Evolutionary conservation across 2,113 vertebrate genomes (phyloP).

Genomic region (Phyllopteryx taeniolatus): DNA sequence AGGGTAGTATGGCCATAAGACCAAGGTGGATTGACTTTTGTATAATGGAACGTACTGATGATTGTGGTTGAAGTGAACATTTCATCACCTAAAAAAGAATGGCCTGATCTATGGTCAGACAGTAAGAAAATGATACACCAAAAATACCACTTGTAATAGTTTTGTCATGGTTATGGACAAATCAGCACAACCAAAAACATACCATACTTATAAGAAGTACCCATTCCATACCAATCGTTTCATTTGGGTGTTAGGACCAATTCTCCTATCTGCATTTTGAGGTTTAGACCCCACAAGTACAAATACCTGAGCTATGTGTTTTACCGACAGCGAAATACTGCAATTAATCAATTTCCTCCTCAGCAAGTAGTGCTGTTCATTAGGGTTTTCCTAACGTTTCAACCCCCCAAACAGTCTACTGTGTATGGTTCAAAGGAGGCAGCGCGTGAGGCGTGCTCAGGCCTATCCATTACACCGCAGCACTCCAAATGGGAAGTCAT

Average conservation of each 20-base stretch:
- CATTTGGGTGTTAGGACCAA: slow-evolving; percentile 18
- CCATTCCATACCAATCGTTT: slow-evolving; percentile 12
- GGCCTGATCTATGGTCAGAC: no score
- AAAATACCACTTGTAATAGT: no score
- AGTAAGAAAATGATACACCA: no score
- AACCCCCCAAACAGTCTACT: slow-evolving; percentile 5
- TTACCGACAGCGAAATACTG: slow-evolving; percentile 29
- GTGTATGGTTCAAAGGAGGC: slow-evolving; percentile 24
- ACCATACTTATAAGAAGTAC: no score
- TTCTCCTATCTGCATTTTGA: slow-evolving; percentile 35
- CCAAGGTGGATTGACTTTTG: no score
- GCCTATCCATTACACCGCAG: slow-evolving; percentile 28
- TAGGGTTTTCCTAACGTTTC: slow-evolving; percentile 21
- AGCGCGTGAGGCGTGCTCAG: slow-evolving; percentile 16
- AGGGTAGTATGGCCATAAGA: no score
- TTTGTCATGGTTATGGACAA: no score
- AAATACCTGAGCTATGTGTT: slow-evolving; percentile 23
- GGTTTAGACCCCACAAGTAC: slow-evolving; percentile 23
- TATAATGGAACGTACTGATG: no score
- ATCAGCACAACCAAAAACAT: no score
- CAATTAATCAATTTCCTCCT: slow-evolving; percentile 55
- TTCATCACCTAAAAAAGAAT: no score
- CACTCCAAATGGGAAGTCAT: slow-evolving; percentile 10
- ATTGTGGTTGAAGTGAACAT: no score
- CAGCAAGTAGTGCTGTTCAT: slow-evolving; percentile 43